Conservation (phyloP, 2,113 vertebrate genomes). For the Marmota flaviventris region DNA sequence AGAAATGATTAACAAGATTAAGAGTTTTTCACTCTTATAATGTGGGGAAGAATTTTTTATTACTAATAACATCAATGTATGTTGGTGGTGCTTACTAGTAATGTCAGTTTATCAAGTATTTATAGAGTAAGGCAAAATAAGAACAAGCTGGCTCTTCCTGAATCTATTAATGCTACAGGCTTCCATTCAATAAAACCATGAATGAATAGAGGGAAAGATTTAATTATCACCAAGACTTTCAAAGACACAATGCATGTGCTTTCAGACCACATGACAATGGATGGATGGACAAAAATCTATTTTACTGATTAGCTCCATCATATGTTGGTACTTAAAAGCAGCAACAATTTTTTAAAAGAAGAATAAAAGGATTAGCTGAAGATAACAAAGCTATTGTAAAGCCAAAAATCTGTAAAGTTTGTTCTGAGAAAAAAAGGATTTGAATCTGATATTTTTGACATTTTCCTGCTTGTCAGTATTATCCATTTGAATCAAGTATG, state of each 20-base stretch:
- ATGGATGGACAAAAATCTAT: conserved; percentile 50
- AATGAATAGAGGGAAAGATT: conserved; percentile 44
- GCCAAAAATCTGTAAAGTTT: conserved; percentile 54
- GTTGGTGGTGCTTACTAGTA: conserved; percentile 25
- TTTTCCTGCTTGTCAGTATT: conserved; percentile 36
- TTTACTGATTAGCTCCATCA: conserved; percentile 57
- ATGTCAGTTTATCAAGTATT: conserved; percentile 58
- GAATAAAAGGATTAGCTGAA: conserved; percentile 46
- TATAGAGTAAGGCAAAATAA: conserved; percentile 58
- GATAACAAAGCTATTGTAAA: conserved; percentile 59
- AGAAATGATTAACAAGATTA: conserved; percentile 39
- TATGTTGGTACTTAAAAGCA: conserved; percentile 56
- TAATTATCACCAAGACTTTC: conserved; percentile 66
- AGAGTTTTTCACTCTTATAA: conserved; percentile 18
- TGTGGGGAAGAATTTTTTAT: neutral
- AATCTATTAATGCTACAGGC: conserved; percentile 12
- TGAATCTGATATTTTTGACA: conserved; percentile 59
- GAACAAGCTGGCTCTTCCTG: conserved; percentile 43
- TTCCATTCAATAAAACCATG: conserved; percentile 66
- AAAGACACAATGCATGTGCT: conserved; percentile 62
- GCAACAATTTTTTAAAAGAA: conserved; percentile 13
- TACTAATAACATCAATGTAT: neutral
- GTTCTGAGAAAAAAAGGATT: conserved; percentile 48
- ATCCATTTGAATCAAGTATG: conserved; percentile 4
- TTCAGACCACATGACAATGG: conserved; percentile 52